phyloP scores from a whole-genome alignment of 2,113 vertebrate genomes.

The Pedetes capensis region DNA sequence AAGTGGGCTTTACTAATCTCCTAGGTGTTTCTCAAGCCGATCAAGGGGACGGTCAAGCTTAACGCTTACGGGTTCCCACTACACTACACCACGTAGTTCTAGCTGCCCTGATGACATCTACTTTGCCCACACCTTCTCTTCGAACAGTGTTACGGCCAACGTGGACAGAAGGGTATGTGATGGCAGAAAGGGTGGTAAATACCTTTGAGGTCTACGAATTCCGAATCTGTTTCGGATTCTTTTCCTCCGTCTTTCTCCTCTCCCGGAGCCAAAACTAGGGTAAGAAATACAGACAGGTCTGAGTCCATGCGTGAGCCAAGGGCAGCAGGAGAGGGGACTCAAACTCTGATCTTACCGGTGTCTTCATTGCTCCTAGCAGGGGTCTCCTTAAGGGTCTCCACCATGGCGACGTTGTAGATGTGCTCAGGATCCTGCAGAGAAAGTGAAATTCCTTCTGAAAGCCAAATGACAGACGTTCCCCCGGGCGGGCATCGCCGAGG shows the following conservation, averaged over 20 bases:
- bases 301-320: background rate
- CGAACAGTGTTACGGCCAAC: accelerated
- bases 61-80: background rate
- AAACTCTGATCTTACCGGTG: conserved; percentile 74
- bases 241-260: conserved; percentile 75
- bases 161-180: background rate
- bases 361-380: conserved; percentile 69
- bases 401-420: conserved; percentile 47
- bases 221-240: conserved; percentile 45
- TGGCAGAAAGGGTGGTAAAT: background rate
- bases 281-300: conserved; percentile 51
- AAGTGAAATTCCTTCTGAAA: conserved; percentile 21
- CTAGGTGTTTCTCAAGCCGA: background rate
- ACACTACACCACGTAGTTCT: accelerated
- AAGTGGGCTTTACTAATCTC: background rate
- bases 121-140: accelerated
- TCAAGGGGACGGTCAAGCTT: no score
- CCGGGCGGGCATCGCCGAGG: background rate
- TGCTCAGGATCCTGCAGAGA: conserved; percentile 68
- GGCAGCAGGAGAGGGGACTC: background rate
- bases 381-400: conserved; percentile 27
- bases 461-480: background rate
- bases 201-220: conserved; percentile 69
- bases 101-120: background rate
- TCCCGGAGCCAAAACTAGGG: conserved; percentile 83